These are phyloP conservation scores for Ctenopoma multispine DNA, from an alignment of 2,797 vertebrate genomes.

Conservation along the genomic window DNA sequence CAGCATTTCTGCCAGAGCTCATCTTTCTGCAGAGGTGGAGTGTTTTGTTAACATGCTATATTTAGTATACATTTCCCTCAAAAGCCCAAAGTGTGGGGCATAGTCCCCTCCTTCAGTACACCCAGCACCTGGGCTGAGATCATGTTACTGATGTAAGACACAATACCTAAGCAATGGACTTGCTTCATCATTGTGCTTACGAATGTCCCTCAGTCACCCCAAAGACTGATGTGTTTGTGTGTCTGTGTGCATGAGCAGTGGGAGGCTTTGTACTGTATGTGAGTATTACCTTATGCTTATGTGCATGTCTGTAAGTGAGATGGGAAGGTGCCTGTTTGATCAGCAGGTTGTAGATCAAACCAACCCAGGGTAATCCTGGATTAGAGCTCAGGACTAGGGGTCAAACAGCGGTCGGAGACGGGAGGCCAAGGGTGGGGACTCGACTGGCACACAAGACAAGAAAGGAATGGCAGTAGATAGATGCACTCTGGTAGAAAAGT, in stretches of 20 bases:
- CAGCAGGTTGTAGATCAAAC: constrained; percentile 55
- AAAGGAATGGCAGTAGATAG: constrained; percentile 33
- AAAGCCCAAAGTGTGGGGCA: constrained; percentile 56
- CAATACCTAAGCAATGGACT: constrained; percentile 9
- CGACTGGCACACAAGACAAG: constrained; percentile 34
- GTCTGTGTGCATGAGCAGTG: constrained; percentile 5
- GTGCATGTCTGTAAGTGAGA: constrained; percentile 37
- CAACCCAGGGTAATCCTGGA: constrained; percentile 76
- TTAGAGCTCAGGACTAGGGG: constrained; percentile 75
- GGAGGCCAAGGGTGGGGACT: constrained; percentile 48
- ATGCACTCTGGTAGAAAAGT: constrained; percentile 28
- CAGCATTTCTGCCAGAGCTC: constrained; percentile 59
- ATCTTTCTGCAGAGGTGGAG: constrained; percentile 59
- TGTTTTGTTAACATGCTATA: constrained; percentile 73
- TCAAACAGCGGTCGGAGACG: constrained; percentile 72
- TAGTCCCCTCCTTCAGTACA: constrained; percentile 30
- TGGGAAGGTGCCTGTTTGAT: constrained; percentile 50
- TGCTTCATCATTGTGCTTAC: constrained; percentile 21
- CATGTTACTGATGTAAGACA: constrained; percentile 45
- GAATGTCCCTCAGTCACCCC: neutral
- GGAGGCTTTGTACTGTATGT: constrained; percentile 2
- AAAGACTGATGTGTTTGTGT: constrained; percentile 4
- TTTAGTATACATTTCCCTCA: constrained; percentile 64
- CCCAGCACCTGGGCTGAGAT: constrained; percentile 51
- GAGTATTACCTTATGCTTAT: constrained; percentile 30